Evolutionary conservation across 2,797 vertebrate genomes (phyloP).

Genomic region (Dromococcyx pavoninus): DNA sequence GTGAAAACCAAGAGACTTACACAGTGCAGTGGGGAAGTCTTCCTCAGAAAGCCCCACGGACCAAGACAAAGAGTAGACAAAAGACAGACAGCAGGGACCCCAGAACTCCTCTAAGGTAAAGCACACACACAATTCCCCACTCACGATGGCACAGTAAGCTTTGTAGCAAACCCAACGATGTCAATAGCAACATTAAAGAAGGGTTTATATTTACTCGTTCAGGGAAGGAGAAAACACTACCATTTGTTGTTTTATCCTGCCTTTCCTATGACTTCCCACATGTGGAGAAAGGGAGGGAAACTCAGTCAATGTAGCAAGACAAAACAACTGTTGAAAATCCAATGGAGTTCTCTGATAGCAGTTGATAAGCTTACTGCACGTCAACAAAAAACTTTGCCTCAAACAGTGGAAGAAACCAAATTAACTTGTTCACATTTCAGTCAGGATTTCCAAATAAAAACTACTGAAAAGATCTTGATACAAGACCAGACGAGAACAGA

Average conservation of each 20-base stretch:
- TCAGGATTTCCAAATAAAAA: not conserved
- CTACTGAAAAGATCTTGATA: not conserved
- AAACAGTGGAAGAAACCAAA: not conserved
- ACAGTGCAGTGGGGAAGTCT: not conserved
- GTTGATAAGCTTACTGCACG: not conserved
- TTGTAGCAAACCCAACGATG: not conserved
- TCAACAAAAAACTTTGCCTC: not conserved
- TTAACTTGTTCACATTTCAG: not conserved
- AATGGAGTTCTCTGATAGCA: not conserved
- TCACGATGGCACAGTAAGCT: rapidly evolving
- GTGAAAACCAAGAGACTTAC: not conserved
- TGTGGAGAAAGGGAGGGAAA: not conserved
- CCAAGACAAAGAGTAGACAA: not conserved
- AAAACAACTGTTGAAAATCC: not conserved
- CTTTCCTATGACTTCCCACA: not conserved
- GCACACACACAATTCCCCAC: not conserved
- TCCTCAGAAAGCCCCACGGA: not conserved
- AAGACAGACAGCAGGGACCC: not conserved
- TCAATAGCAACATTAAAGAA: not conserved
- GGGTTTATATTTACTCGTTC: not conserved
- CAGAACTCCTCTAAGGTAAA: not conserved
- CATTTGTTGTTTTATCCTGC: not conserved
- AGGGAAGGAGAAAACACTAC: not conserved
- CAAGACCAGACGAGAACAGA: not conserved
- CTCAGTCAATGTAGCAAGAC: not conserved